phyloP scores from a whole-genome alignment of 2,888 invertebrate species.

The Drosophila meridiana region DNA sequence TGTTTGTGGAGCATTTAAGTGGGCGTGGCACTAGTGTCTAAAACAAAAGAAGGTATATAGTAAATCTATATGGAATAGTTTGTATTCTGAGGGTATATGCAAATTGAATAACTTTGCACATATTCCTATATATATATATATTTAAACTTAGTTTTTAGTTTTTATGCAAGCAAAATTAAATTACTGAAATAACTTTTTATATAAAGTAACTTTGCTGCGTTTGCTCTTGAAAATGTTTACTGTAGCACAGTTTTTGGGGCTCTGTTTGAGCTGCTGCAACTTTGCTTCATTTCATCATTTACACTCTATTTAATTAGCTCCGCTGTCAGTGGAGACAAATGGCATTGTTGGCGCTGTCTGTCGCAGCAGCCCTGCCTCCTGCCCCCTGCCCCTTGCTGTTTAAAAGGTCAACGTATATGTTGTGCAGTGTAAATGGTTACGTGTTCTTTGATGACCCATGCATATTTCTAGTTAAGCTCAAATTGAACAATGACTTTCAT shows the following conservation, averaged over 20 bases:
- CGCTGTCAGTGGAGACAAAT: neutral
- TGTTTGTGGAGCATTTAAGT: constrained; percentile 55
- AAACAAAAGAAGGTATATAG: neutral
- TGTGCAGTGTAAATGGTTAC: neutral
- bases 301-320: constrained; percentile 2
- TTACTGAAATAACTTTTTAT: neutral
- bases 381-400: neutral
- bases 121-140: neutral
- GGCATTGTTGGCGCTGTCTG: neutral
- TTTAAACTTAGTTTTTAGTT: neutral
- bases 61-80: neutral
- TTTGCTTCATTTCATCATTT: neutral
- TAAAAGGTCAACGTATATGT: neutral
- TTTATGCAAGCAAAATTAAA: neutral
- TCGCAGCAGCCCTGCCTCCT: neutral
- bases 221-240: neutral
- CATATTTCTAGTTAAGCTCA: neutral
- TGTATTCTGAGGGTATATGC: neutral
- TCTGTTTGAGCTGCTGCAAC: neutral
- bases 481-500: neutral
- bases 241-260: constrained; percentile 18
- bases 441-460: neutral
- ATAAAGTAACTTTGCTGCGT: neutral
- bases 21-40: constrained; percentile 31
- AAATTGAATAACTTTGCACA: neutral